Conservation (phyloP, 92 coral and sea anemone species). For the Nematostella vectensis region DNA sequence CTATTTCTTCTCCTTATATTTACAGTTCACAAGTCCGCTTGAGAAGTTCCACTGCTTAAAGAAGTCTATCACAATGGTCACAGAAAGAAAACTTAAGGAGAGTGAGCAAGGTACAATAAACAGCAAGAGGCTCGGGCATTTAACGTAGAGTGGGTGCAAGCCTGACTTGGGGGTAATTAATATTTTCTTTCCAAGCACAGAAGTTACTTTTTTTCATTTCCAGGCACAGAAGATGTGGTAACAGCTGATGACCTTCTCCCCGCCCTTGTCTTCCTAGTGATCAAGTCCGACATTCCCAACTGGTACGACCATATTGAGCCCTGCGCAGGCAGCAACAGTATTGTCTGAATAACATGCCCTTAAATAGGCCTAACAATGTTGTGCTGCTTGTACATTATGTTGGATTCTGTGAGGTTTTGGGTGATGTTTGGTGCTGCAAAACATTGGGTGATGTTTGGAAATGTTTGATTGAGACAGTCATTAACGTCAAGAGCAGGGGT, state of each 20-base stretch:
- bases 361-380: too few species aligned
- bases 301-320: constrained; percentile 60
- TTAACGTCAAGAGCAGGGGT: too few species aligned
- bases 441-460: too few species aligned
- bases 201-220: neutral
- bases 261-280: constrained; percentile 81
- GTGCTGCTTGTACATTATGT: too few species aligned
- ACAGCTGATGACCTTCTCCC: constrained; percentile 97
- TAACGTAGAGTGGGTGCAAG: too few species aligned
- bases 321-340: neutral
- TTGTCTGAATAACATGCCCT: neutral
- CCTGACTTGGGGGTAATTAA: too few species aligned
- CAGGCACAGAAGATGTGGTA: constrained; percentile 65
- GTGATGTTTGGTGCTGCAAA: too few species aligned
- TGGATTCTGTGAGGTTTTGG: too few species aligned
- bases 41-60: constrained; percentile 89
- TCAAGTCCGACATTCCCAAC: constrained; percentile 93
- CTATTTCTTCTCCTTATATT: too few species aligned
- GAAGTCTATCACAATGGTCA: constrained; percentile 72
- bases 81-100: constrained; percentile 81
- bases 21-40: constrained; percentile 77
- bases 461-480: too few species aligned
- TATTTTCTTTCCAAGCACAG: neutral
- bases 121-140: too few species aligned
- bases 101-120: constrained; percentile 43